Percentiles rank a stretch among this genome's conserved stretches.
phyloP scores from a whole-genome alignment of 1,140 invertebrate genomes.

The Aphelenchoides fujianensis region DNA sequence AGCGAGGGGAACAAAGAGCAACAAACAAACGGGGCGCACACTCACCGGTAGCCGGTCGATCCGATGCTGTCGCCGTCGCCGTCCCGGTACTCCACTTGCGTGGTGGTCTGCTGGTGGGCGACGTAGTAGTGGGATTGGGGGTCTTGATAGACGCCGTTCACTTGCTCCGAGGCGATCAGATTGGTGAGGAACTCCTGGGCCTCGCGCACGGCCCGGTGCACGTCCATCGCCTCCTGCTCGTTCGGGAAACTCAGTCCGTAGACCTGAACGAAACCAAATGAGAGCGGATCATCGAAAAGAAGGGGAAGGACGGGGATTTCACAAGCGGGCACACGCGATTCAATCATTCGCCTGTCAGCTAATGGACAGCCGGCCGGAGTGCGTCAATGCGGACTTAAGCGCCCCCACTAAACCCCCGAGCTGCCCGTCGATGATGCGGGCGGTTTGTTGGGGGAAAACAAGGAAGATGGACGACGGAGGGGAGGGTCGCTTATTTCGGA shows the following conservation, averaged over 20 bases:
- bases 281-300: background rate
- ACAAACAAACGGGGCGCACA: background rate
- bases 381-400: too few species aligned
- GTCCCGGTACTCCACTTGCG: background rate
- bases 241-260: slow-evolving; percentile 8
- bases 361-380: too few species aligned
- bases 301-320: too few species aligned
- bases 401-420: too few species aligned
- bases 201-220: slow-evolving; percentile 7
- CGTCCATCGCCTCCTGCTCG: slow-evolving; percentile 9
- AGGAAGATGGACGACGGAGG: too few species aligned
- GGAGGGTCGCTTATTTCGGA: too few species aligned
- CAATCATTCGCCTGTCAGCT: too few species aligned
- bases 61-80: slow-evolving; percentile 5
- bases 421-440: too few species aligned
- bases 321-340: too few species aligned
- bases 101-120: background rate
- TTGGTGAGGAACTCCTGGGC: background rate
- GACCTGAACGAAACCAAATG: background rate
- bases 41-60: slow-evolving; percentile 8
- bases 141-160: slow-evolving; percentile 6
- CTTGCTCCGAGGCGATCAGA: slow-evolving; percentile 6
- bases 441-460: too few species aligned
- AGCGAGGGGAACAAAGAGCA: too few species aligned
- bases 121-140: slow-evolving; percentile 6